Percentiles rank a stretch among this genome's conserved stretches.
These are phyloP conservation scores for Sebastes minor DNA, from an alignment of 2,797 vertebrate genomes.

Conservation along the genomic window DNA sequence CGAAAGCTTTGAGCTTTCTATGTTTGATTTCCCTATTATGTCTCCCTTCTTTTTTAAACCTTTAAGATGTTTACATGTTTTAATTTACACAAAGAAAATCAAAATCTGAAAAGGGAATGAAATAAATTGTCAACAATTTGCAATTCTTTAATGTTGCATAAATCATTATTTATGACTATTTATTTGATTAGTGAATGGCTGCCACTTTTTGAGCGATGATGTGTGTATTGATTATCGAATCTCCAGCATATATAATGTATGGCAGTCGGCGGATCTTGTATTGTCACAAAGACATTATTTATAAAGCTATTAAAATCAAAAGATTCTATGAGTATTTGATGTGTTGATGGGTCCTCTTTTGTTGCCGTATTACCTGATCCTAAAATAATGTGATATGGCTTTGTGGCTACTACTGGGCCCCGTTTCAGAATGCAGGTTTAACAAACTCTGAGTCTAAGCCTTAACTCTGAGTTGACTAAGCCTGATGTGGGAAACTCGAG, in stretches of 20 bases:
- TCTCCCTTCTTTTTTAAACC: not conserved
- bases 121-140: not conserved
- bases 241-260: not conserved
- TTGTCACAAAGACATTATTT: not conserved
- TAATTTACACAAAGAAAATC: not conserved
- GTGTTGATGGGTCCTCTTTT: not conserved
- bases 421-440: no score
- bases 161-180: constrained; percentile 52
- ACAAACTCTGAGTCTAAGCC: no score
- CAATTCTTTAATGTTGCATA: not conserved
- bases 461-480: no score
- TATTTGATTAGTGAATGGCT: constrained; percentile 45
- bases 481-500: no score
- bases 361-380: not conserved
- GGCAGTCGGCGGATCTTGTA: not conserved
- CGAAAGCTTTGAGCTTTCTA: not conserved
- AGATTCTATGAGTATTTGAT: not conserved
- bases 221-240: not conserved
- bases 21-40: not conserved
- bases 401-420: no score
- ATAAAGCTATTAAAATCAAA: not conserved
- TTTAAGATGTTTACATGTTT: constrained; percentile 2
- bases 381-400: not conserved
- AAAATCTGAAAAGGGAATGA: not conserved
- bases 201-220: not conserved